Conservation (phyloP, 2,888 invertebrate species). For the Synanthedon tipuliformis region DNA sequence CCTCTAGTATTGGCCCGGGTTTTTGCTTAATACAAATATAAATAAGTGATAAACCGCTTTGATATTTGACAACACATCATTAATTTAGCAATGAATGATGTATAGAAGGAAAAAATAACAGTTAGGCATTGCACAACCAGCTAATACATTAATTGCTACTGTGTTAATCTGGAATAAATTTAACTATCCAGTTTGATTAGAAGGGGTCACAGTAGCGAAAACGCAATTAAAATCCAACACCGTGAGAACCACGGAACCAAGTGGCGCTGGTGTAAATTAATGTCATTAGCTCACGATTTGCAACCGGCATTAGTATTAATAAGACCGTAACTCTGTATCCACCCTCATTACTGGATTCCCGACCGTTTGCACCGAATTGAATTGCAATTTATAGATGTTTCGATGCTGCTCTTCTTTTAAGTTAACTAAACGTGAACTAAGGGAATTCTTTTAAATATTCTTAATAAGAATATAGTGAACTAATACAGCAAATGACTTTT, state of each 20-base stretch:
- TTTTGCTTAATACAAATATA: too few relatives aligned
- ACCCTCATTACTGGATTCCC: conserved; percentile 27
- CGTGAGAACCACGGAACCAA: neutral
- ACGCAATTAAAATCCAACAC: neutral
- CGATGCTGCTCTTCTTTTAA: neutral
- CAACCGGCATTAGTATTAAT: conserved; percentile 45
- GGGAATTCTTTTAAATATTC: too few relatives aligned
- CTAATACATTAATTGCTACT: too few relatives aligned
- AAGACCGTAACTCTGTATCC: conserved; percentile 51
- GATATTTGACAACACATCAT: too few relatives aligned
- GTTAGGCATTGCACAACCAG: too few relatives aligned
- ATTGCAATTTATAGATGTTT: neutral
- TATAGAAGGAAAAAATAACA: too few relatives aligned
- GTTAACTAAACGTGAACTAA: too few relatives aligned
- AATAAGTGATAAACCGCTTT: too few relatives aligned
- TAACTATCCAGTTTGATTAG: neutral
- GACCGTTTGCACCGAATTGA: conserved; percentile 1
- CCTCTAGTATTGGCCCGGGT: too few relatives aligned
- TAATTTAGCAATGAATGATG: too few relatives aligned
- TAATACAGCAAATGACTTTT: too few relatives aligned
- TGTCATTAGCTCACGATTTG: conserved; percentile 3
- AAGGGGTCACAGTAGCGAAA: neutral
- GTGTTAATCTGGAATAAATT: neutral
- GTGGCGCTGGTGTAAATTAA: neutral
- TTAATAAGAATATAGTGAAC: too few relatives aligned